Evolutionary conservation across 1,140 invertebrate species (phyloP).

Genomic region (Diorhabda elongata): DNA sequence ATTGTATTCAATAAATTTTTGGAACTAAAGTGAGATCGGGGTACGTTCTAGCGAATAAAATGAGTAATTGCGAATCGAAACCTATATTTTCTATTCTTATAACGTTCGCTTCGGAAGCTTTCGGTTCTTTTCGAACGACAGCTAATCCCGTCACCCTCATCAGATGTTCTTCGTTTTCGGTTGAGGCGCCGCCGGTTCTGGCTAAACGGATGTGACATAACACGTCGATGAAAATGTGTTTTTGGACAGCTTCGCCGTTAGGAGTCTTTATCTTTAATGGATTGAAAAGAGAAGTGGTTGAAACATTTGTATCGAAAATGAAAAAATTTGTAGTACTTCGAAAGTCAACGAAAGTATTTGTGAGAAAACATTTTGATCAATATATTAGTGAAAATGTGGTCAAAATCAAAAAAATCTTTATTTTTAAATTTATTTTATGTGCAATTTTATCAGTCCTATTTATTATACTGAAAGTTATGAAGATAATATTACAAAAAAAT

Average conservation of each 20-base stretch:
- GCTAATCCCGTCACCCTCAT: constrained; percentile 64
- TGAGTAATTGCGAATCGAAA: constrained; percentile 61
- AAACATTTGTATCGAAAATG: too few relatives aligned
- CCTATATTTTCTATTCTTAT: constrained; percentile 61
- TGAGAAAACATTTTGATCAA: too few relatives aligned
- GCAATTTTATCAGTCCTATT: too few relatives aligned
- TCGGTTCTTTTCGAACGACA: constrained; percentile 56
- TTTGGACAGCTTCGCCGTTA: constrained; percentile 52
- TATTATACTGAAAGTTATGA: too few relatives aligned
- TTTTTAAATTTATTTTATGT: too few relatives aligned
- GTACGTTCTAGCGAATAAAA: constrained; percentile 59
- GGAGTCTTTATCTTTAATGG: constrained; percentile 24
- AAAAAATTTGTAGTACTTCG: background rate
- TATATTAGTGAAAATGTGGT: too few relatives aligned
- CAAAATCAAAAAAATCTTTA: too few relatives aligned
- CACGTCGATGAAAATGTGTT: constrained; percentile 62
- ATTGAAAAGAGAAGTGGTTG: too few relatives aligned
- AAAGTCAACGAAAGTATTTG: too few relatives aligned
- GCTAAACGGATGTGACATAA: constrained; percentile 60
- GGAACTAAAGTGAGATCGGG: constrained; percentile 61
- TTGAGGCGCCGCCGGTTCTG: constrained; percentile 54
- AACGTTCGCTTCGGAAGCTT: constrained; percentile 50
- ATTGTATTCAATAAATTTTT: constrained; percentile 16
- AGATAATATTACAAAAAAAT: too few relatives aligned
- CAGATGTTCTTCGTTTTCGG: constrained; percentile 55